Evolutionary conservation across 2,888 invertebrate species (phyloP).

Genomic region (Eurytoma californica): DNA sequence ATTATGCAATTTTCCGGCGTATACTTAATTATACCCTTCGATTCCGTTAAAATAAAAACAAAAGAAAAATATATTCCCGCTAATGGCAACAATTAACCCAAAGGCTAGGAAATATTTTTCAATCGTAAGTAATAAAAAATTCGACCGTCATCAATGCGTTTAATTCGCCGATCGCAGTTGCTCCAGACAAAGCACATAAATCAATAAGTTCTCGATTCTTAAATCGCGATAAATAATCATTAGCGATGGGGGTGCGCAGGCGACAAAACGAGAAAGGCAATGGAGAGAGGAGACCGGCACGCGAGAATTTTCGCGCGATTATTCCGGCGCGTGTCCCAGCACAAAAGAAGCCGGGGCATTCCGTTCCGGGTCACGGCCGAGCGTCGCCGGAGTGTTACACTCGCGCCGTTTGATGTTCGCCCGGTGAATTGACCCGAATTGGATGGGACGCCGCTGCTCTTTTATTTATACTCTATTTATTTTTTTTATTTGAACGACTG

Average conservation of each 20-base stretch:
- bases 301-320: constrained; percentile 19
- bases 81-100: too few species aligned
- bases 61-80: too few species aligned
- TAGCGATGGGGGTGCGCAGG: not conserved
- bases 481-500: too few species aligned
- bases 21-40: too few species aligned
- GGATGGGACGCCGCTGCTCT: too few species aligned
- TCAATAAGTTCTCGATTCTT: constrained; percentile 14
- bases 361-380: constrained; percentile 60
- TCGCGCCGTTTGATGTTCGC: not conserved
- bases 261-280: not conserved
- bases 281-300: not conserved
- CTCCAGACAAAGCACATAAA: constrained; percentile 13
- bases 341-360: constrained; percentile 58
- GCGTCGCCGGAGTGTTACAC: constrained; percentile 5
- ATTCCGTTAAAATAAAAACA: too few species aligned
- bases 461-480: too few species aligned
- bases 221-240: constrained; percentile 28
- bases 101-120: too few species aligned
- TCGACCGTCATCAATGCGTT: not conserved
- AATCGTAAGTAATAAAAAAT: too few species aligned
- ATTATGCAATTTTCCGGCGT: too few species aligned
- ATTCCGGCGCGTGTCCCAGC: not conserved
- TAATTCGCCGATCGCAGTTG: not conserved
- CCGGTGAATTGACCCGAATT: too few species aligned